Evolutionary conservation across 2,113 vertebrate species (phyloP), one percentile per base, ranked within the genome.

Genomic region (Psophia crepitans): DNA sequence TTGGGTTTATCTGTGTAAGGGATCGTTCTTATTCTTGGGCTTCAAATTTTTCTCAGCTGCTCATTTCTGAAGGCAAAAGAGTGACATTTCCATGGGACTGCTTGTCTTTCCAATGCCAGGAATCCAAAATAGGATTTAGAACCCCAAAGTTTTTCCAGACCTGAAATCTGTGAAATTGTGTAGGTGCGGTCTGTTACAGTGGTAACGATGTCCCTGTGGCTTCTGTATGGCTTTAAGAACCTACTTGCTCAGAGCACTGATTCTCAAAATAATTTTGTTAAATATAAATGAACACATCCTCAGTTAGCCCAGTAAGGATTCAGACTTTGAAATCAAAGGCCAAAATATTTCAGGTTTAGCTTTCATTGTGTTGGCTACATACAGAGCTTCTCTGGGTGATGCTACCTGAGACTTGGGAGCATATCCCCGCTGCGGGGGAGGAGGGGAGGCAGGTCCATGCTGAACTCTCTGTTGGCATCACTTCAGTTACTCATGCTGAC

Each of bases 121-220:
- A 63, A 48, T 83, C 78, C 43, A 46, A 10, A 86, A 9, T 14
- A 37, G 46, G 12, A 24, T 90, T 9, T 49, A 61, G 28, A 85
- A 44, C 39, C 35, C n/a, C 35, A 53, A 13, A 24, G 1, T 70
- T 89, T 86, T 28, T 66, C 43, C 71, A 21, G n/a, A 2, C 35
- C 28, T 2, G 46, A 92, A 90, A 68, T 39, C 18, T 37, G 24
- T 80, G 79, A 68, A 20, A 22, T 60, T 71, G 54, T 48, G 5
- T 56, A 48, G 46, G 12, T 69, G 2, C 3, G 16, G 12, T 32
- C 23, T 51, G 11, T 16, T 69, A 1, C 87, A 79, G 46, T 30
- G 14, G 14, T n/a, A 61, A 44, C 0, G 0, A 17, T 28, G 12
- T 61, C 60, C 26, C 17, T 35, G 0, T 33, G 65, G 8, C 4